phyloP scores from a whole-genome alignment of 2,113 vertebrate species.

The Pseudonaja textilis region DNA sequence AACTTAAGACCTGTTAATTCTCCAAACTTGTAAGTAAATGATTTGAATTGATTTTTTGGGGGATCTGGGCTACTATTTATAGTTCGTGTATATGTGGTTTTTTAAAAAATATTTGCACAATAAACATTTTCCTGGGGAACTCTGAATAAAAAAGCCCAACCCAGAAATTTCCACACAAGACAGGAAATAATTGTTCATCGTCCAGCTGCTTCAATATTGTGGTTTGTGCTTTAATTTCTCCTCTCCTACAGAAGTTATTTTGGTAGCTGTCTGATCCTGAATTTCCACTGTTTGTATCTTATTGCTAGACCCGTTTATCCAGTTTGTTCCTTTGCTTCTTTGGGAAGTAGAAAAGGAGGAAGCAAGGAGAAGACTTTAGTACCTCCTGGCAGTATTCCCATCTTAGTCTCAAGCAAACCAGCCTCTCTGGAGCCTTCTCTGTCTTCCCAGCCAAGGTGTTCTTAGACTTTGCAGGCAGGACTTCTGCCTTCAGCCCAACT shows the following conservation, averaged over 20 bases:
- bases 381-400: background rate
- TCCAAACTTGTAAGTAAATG: background rate
- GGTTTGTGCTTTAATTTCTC: slow-evolving; percentile 29
- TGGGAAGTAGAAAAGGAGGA: background rate
- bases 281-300: slow-evolving; percentile 32
- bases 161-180: background rate
- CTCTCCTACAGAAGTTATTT: slow-evolving; percentile 31
- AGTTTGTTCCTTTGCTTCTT: background rate
- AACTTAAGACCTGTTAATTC: background rate
- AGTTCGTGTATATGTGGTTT: background rate
- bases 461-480: background rate
- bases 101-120: background rate
- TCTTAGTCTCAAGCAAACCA: background rate
- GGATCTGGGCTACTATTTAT: background rate
- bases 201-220: background rate
- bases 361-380: background rate
- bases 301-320: slow-evolving; percentile 7
- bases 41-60: background rate
- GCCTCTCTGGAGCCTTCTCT: background rate
- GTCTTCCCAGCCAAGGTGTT: background rate
- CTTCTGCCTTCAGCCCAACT: background rate
- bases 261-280: slow-evolving; percentile 32
- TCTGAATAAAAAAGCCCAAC: background rate
- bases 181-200: slow-evolving; percentile 13
- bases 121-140: background rate